Conservation (phyloP, 1,140 invertebrate genomes). For the Bombus superbus region DNA sequence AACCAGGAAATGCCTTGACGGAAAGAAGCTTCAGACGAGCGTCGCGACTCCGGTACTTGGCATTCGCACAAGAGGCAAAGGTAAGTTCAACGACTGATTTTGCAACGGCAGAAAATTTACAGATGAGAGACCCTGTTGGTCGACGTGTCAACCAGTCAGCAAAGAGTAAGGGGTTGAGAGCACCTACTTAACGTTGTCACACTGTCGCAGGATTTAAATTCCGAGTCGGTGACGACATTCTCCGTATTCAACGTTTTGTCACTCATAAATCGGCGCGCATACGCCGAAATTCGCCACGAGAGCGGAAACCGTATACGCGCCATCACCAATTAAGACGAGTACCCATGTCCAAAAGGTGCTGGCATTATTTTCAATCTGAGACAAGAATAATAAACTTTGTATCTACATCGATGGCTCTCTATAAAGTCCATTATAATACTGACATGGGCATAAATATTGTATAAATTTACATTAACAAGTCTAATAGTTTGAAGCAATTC, state of each 20-base stretch:
- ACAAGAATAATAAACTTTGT: background rate
- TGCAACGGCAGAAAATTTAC: conserved; percentile 47
- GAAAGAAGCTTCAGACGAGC: conserved; percentile 30
- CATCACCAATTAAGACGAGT: conserved; percentile 48
- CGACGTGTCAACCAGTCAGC: conserved; percentile 28
- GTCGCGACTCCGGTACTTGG: conserved; percentile 51
- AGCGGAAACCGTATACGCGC: conserved; percentile 41
- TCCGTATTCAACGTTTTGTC: conserved; percentile 57
- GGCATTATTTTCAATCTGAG: conserved; percentile 49
- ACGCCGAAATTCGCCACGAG: conserved; percentile 35
- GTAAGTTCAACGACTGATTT: conserved; percentile 56
- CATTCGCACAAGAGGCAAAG: conserved; percentile 45
- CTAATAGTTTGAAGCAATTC: no score
- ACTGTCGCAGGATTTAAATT: conserved; percentile 64
- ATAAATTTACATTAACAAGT: background rate
- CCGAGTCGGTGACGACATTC: conserved; percentile 62
- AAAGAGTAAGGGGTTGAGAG: conserved; percentile 39
- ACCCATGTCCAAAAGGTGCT: conserved; percentile 19
- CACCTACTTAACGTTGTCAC: conserved; percentile 50
- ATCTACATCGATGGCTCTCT: conserved; percentile 3
- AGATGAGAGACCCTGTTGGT: conserved; percentile 54
- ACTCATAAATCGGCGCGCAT: conserved; percentile 43
- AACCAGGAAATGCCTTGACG: conserved; percentile 37
- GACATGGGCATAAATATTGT: background rate
- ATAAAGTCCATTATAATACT: background rate